phyloP scores from a whole-genome alignment of 2,113 vertebrate species.

The Lophura nycthemera region DNA sequence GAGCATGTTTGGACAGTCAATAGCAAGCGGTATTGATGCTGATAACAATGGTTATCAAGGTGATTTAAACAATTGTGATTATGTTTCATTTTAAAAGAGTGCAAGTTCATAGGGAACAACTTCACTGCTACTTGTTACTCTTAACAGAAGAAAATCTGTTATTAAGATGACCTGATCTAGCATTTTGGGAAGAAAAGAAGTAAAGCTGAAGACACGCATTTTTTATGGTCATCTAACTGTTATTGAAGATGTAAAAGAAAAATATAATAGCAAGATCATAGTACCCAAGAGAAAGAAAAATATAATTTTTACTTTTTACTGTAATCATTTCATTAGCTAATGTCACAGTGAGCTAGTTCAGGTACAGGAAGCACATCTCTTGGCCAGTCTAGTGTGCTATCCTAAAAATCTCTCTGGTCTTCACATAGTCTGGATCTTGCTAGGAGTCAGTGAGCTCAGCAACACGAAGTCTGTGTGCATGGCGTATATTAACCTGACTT shows the following conservation, averaged over 20 bases:
- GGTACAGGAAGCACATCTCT: neutral
- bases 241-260: neutral
- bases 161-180: neutral
- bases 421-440: neutral
- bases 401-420: neutral
- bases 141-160: neutral
- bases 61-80: slow-evolving; percentile 57
- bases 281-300: neutral
- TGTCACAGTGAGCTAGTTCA: neutral
- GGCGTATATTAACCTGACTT: no score
- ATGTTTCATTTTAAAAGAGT: neutral
- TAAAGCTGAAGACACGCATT: neutral
- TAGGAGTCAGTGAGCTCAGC: neutral
- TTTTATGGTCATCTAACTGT: neutral
- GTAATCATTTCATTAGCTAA: neutral
- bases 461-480: neutral
- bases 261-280: neutral
- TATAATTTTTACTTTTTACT: neutral
- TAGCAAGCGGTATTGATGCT: slow-evolving; percentile 85
- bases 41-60: slow-evolving; percentile 89
- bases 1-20: slow-evolving; percentile 89
- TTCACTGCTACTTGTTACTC: neutral
- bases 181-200: neutral
- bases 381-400: neutral
- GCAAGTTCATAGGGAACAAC: neutral